Evolutionary conservation across 2,113 vertebrate species (phyloP).

Genomic region (Laterallus jamaicensis): DNA sequence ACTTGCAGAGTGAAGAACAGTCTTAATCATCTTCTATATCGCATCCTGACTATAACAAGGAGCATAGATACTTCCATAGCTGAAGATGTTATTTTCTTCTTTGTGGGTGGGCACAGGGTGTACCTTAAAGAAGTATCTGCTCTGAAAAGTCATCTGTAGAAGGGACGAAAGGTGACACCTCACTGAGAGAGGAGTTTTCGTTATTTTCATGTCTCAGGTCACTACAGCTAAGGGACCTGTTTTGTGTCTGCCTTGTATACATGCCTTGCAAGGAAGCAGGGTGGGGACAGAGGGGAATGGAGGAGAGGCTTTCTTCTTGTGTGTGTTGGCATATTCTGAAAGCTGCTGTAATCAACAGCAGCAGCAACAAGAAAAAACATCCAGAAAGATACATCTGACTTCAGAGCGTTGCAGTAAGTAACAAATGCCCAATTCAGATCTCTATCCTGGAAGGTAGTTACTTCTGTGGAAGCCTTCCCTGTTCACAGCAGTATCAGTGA

Average conservation of each 20-base stretch:
- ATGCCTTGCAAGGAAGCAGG: background rate
- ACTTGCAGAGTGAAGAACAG: background rate
- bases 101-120: background rate
- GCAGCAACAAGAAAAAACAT: background rate
- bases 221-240: background rate
- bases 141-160: background rate
- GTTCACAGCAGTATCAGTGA: rapidly evolving
- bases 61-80: background rate
- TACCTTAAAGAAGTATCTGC: background rate
- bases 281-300: background rate
- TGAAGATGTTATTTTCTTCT: background rate
- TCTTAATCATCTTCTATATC: background rate
- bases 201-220: background rate
- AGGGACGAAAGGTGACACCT: background rate
- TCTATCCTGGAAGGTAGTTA: background rate
- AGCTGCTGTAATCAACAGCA: background rate
- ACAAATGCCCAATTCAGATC: background rate
- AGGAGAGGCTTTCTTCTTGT: background rate
- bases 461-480: background rate
- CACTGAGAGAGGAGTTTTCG: background rate
- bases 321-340: background rate
- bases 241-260: background rate
- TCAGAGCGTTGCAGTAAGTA: background rate
- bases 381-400: background rate
- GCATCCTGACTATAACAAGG: background rate